phyloP scores from a whole-genome alignment of 1,140 invertebrate genomes.

The Sitobion miscanthi region DNA sequence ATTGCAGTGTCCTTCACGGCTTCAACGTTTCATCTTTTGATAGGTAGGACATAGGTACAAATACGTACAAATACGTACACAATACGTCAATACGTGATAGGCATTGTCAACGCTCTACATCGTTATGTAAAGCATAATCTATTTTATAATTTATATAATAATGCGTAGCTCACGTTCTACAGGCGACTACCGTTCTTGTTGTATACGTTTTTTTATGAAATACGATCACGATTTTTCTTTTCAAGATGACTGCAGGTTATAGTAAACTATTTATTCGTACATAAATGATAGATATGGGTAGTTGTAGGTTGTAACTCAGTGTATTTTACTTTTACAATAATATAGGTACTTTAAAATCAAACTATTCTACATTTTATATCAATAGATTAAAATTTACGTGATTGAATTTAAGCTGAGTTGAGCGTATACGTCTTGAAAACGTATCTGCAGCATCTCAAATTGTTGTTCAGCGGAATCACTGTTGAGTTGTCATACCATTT shows the following conservation, averaged over 20 bases:
- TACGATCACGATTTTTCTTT: background rate
- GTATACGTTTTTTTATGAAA: background rate
- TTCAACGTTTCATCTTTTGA: background rate
- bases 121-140: background rate
- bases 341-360: no score
- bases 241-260: background rate
- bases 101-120: background rate
- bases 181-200: background rate
- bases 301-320: background rate
- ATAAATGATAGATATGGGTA: background rate
- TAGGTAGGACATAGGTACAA: background rate
- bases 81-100: background rate
- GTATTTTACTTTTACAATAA: background rate
- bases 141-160: background rate
- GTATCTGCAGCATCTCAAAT: background rate
- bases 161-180: background rate
- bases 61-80: background rate
- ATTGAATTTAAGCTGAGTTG: no score
- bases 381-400: no score
- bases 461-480: background rate
- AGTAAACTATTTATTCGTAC: background rate
- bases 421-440: no score
- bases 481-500: background rate
- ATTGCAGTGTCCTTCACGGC: background rate
- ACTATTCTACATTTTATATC: background rate